Conservation (phyloP, 2,797 vertebrate genomes). For the Semotilus atromaculatus region DNA sequence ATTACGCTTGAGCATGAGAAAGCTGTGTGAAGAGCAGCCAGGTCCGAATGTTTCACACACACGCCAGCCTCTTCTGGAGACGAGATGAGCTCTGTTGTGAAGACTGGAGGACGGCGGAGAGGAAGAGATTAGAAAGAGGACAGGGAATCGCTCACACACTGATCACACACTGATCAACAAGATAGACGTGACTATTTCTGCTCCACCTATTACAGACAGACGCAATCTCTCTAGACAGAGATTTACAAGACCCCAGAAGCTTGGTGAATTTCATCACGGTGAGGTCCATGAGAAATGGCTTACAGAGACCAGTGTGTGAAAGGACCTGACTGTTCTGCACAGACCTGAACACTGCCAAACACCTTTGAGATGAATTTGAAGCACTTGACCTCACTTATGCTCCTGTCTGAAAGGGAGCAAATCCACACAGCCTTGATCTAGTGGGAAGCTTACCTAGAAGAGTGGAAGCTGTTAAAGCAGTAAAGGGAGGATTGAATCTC, state of each 20-base stretch:
- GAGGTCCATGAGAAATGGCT: background rate
- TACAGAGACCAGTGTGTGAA: background rate
- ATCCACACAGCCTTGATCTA: background rate
- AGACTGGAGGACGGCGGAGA: background rate
- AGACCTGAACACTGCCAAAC: background rate
- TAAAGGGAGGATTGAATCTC: background rate
- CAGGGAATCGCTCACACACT: conserved; percentile 2
- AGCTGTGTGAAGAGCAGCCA: conserved; percentile 68
- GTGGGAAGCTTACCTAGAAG: background rate
- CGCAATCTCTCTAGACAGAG: background rate
- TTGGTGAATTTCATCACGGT: background rate
- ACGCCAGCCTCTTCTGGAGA: conserved; percentile 24
- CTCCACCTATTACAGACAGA: background rate
- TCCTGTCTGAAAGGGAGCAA: background rate
- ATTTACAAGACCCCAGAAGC: background rate
- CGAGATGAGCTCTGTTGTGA: conserved; percentile 9
- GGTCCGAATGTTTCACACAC: conserved; percentile 62
- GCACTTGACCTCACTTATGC: conserved; percentile 8
- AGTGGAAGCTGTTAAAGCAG: background rate
- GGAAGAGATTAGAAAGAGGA: conserved; percentile 13
- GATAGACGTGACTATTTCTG: background rate
- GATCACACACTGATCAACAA: conserved; percentile 17
- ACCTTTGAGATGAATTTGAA: background rate
- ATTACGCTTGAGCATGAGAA: conserved; percentile 60
- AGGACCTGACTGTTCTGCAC: background rate